Base-by-base conservation (phyloP, 2,888 invertebrate genomes). In the Diplazon laetatorius region DNA sequence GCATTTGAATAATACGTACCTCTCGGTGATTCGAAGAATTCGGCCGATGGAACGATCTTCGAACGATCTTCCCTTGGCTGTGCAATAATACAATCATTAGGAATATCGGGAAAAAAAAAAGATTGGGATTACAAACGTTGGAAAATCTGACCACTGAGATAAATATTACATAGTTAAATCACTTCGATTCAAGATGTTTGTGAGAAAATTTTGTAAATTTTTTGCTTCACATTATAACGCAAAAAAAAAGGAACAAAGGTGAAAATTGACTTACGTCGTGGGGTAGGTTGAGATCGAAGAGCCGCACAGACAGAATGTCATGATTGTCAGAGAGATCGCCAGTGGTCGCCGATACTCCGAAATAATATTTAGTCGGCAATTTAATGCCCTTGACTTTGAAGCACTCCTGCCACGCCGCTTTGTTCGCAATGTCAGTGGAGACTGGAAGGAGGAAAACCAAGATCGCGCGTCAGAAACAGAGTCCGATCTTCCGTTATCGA, bases 271-370 rank as follows among this genome's bases (percentile, higher is more conserved):
- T 92, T 90, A 93, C 93, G 88, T 93, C 94, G 79, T 94, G 93
- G 68, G 96, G 93, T 68, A 95, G 91, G 88, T 98, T 98, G 74
- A 99, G 92, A 90, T 99, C 98, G 89, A 96, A 99, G 88, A 98
- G 94, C 92, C 97, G 96, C 78, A 99, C 93, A 1, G 97, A 95
- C 80, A 97, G 93, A 79, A 99, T 94, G 91, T 99, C 99, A 91
- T 99, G 99, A 91, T 97, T 98, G 92, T 99, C 99, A 78, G 96
- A 95, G 52, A 99, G 92, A 90, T 99, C 99, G 1, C 99, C 99
- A 0, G 99, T 99, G 0, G 98, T 98, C 0, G 99, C 98, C 0
- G 98, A 95, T 3, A 97, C 93, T 1, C 99, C 99, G 90, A 98
- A 96, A 92, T 94, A 98, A 92, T 99, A 99, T 0, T 98, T 98